Base-by-base conservation (phyloP, 2,797 vertebrate genomes). In the Ciconia nigra region DNA sequence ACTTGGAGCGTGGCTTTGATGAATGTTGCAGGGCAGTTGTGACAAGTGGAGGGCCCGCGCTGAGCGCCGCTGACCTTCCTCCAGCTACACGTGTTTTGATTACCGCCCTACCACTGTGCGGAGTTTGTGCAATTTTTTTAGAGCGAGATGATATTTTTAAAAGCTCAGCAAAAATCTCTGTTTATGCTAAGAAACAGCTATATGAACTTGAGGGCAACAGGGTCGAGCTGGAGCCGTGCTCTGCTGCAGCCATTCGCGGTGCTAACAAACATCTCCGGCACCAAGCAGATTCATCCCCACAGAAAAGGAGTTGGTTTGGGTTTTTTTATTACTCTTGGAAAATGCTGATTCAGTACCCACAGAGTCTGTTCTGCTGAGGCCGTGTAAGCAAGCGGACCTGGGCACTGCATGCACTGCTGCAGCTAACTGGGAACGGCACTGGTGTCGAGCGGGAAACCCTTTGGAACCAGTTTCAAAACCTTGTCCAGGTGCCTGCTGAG, bases 41-140 rank as follows among this genome's bases (percentile, higher is more conserved):
- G 62, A 70, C 57, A 69, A 61, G n/a, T 0, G 0, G 7, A 59
- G 33, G 41, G 8, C 33, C 57, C 2, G 10, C 0, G 0, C 47
- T 70, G 82, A 39, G 58, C 52, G 11, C 58, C 1, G 3, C 26
- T 35, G 33, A 44, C 59, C 52, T 92, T 80, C 55, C 26, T 72
- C 67, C 26, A 78, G 63, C 47, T 83, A 44, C 39, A 19, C 18
- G 58, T 94, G 29, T 94, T 96, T 92, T 73, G 90, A 69, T 90
- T 88, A 41, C 72, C 55, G 78, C 51, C 67, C 71, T 85, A 37
- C 62, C 57, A 10, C 61, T 73, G 19, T 65, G 25, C 0, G 0
- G 44, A 81, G 65, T 80, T 70, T 54, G 33, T 88, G 41, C 39
- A 83, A 0, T 62, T 80, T 94, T 71, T 90, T 94, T 62, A 78